A percentile compares a stretch with the other conserved stretches of the same genome.
phyloP scores from a whole-genome alignment of 2,113 vertebrate species.

The Onychostruthus taczanowskii region DNA sequence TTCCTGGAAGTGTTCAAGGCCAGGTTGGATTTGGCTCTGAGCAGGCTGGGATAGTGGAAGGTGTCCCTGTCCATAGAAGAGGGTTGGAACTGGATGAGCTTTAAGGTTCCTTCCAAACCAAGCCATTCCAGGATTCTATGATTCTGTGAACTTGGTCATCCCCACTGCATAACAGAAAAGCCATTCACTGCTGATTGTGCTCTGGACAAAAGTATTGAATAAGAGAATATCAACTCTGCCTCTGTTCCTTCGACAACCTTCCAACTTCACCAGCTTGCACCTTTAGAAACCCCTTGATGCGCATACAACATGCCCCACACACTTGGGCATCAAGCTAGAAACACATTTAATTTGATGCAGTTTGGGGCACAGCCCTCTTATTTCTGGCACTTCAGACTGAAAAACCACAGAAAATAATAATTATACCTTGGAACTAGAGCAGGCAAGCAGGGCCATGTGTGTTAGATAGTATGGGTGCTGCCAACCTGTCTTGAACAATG shows the following conservation, averaged over 20 bases:
- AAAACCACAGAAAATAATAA: background rate
- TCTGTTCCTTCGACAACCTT: background rate
- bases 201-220: background rate
- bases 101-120: background rate
- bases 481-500: background rate
- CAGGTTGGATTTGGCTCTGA: background rate
- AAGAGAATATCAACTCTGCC: background rate
- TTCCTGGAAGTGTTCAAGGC: background rate
- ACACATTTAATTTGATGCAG: background rate
- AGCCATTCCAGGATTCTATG: background rate
- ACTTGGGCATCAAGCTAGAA: background rate
- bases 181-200: background rate
- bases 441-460: background rate
- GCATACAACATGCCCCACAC: background rate
- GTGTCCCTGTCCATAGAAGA: background rate
- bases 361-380: background rate
- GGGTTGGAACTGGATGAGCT: background rate
- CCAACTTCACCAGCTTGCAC: background rate
- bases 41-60: background rate
- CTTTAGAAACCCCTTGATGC: background rate
- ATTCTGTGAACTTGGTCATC: background rate
- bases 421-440: background rate
- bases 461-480: background rate
- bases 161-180: background rate
- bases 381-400: background rate